These are phyloP conservation scores for Andrena dorsata DNA, from an alignment of 2,888 invertebrate genomes.

Conservation along the genomic window DNA sequence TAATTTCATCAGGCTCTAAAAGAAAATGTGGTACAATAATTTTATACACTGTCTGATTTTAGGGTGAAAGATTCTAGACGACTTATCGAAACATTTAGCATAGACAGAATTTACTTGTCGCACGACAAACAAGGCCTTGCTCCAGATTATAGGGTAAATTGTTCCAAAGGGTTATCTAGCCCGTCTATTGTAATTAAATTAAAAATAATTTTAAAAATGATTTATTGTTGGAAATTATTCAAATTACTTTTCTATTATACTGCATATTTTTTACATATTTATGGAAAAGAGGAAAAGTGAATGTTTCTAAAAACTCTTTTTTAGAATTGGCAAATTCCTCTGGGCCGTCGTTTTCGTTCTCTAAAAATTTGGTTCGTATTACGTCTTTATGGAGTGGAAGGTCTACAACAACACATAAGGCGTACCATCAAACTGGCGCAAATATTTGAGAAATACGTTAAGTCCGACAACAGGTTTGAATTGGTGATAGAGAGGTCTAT, in stretches of 20 bases:
- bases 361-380: constrained; percentile 98
- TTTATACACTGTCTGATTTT: constrained; percentile 28
- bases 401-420: constrained; percentile 92
- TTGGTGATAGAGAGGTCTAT: constrained; percentile 90
- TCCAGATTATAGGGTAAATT: constrained; percentile 87
- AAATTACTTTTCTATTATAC: too few relatives aligned
- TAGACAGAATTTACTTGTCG: constrained; percentile 95
- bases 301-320: neutral
- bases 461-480: constrained; percentile 91
- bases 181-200: neutral
- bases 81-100: constrained; percentile 94
- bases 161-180: neutral
- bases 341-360: constrained; percentile 95
- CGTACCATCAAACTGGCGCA: constrained; percentile 91
- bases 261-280: neutral
- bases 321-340: constrained; percentile 94
- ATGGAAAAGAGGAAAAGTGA: neutral
- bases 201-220: too few relatives aligned
- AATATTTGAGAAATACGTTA: constrained; percentile 91
- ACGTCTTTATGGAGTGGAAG: constrained; percentile 92
- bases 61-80: constrained; percentile 93
- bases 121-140: constrained; percentile 89
- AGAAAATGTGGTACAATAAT: neutral
- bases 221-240: too few relatives aligned
- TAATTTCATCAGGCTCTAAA: too few relatives aligned